These are phyloP conservation scores for Lindbergichthys nudifrons DNA, from an alignment of 2,797 vertebrate genomes.

Conservation along the genomic window DNA sequence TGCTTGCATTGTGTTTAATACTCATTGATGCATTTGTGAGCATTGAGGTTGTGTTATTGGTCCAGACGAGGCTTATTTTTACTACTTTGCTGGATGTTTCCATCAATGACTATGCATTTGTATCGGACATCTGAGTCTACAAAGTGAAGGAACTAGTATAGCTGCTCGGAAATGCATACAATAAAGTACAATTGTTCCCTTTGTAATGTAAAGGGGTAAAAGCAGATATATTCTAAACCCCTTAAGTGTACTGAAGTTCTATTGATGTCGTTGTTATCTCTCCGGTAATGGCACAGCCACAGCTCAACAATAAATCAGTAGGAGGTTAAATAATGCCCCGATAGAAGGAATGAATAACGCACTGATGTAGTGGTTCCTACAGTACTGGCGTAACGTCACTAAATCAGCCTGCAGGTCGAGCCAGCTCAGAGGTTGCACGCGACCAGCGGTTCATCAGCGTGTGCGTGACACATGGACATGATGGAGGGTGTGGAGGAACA, in stretches of 20 bases:
- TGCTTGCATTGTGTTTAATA: neutral
- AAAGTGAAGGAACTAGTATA: neutral
- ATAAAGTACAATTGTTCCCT: neutral
- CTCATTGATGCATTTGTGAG: too few relatives aligned
- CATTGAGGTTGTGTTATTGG: neutral
- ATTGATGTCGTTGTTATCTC: slow-evolving; percentile 33
- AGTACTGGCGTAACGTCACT: slow-evolving; percentile 55
- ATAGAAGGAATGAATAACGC: slow-evolving; percentile 41
- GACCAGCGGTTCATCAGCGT: slow-evolving; percentile 72
- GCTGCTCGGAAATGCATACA: neutral
- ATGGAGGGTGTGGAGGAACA: slow-evolving; percentile 70
- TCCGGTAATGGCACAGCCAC: slow-evolving; percentile 37
- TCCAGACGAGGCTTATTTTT: neutral
- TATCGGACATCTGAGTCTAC: neutral
- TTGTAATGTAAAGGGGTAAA: neutral
- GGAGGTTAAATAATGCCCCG: slow-evolving; percentile 61
- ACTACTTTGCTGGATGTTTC: neutral
- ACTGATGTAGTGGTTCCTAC: slow-evolving; percentile 33
- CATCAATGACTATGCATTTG: neutral
- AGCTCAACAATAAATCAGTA: slow-evolving; percentile 54
- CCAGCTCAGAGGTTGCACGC: slow-evolving; percentile 58
- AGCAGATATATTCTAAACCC: neutral
- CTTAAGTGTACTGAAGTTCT: slow-evolving; percentile 11
- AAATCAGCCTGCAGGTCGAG: slow-evolving; percentile 66
- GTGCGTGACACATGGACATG: slow-evolving; percentile 62